A percentile compares a stretch with the other conserved stretches of the same genome.
Evolutionary conservation across 2,888 invertebrate species (phyloP).

Genomic region (Caenorhabditis angaria): DNA sequence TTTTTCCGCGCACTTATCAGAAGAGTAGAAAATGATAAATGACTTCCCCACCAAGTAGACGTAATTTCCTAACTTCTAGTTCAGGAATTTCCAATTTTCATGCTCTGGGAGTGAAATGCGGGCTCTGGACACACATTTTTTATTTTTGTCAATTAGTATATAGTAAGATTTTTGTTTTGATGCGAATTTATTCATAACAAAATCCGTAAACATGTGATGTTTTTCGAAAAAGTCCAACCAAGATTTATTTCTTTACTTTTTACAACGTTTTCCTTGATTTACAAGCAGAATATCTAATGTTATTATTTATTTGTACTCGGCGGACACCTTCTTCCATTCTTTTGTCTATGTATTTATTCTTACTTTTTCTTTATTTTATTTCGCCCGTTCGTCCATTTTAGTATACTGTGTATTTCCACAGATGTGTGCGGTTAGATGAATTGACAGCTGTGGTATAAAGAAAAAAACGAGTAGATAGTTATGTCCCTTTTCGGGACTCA

Average conservation of each 20-base stretch:
- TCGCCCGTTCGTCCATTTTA: not conserved
- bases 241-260: not conserved
- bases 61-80: too few species aligned
- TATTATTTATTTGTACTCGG: not conserved
- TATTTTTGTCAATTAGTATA: too few species aligned
- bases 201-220: not conserved
- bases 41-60: too few species aligned
- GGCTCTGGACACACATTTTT: too few species aligned
- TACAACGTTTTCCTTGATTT: not conserved
- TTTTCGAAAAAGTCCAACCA: not conserved
- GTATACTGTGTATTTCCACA: not conserved
- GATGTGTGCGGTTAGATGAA: not conserved
- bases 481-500: not conserved
- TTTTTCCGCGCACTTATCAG: too few species aligned
- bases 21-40: too few species aligned
- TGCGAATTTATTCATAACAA: not conserved
- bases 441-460: not conserved
- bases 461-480: constrained; percentile 2
- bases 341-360: not conserved
- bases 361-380: not conserved
- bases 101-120: too few species aligned
- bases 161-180: too few species aligned
- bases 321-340: not conserved
- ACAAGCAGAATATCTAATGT: not conserved
- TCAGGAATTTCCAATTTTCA: too few species aligned